These are phyloP conservation scores for Chaetodon trifascialis DNA, from an alignment of 2,113 vertebrate genomes.

Conservation along the genomic window DNA sequence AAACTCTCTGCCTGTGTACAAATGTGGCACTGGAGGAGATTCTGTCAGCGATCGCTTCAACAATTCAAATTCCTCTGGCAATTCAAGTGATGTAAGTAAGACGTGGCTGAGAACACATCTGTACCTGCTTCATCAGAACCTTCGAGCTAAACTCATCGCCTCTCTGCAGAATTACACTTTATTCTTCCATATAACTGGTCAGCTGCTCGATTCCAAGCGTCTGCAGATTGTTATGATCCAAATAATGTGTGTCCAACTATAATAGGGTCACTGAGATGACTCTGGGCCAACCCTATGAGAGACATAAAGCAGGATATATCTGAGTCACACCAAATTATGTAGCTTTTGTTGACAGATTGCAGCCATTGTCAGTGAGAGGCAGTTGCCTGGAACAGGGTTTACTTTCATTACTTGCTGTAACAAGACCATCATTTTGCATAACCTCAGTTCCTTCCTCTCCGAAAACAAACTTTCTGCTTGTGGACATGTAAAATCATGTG, in stretches of 20 bases:
- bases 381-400: conserved; percentile 46
- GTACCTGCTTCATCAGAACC: conserved; percentile 7
- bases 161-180: background rate
- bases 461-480: conserved; percentile 62
- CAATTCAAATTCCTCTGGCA: conserved; percentile 44
- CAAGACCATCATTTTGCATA: conserved; percentile 68
- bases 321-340: conserved; percentile 43
- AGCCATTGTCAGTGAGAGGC: conserved; percentile 38
- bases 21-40: conserved; percentile 24
- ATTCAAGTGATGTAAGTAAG: conserved; percentile 6
- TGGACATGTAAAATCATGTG: conserved; percentile 80
- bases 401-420: conserved; percentile 73
- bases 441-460: conserved; percentile 54
- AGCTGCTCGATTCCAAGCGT: conserved; percentile 19
- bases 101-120: conserved; percentile 12
- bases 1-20: conserved; percentile 6
- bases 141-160: background rate
- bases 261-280: conserved; percentile 34
- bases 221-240: conserved; percentile 19
- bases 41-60: background rate
- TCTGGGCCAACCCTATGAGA: conserved; percentile 3
- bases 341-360: conserved; percentile 48
- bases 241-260: conserved; percentile 56
- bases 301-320: conserved; percentile 22
- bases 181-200: conserved; percentile 11